These are phyloP conservation scores for Eptatretus atami DNA, from an alignment of 2,797 vertebrate species.

Conservation along the genomic window DNA sequence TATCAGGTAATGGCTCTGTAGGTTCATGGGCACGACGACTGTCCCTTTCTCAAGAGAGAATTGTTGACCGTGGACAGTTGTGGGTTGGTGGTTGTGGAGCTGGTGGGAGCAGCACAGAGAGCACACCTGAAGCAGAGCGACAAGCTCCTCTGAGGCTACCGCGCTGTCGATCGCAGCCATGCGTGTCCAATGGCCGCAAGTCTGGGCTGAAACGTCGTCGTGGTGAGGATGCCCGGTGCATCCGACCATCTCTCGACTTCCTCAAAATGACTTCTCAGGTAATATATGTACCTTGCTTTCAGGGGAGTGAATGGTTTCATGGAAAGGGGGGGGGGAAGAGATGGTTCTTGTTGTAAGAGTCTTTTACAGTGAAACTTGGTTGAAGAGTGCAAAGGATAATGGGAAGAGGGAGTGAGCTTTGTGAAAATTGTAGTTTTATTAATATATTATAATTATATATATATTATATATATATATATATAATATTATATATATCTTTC, in stretches of 20 bases:
- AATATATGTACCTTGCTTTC: neutral
- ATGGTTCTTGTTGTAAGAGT: too few species aligned
- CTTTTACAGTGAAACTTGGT: too few species aligned
- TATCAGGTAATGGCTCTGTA: neutral
- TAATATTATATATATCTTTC: too few species aligned
- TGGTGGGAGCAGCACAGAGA: conserved; percentile 21
- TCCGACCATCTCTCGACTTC: conserved; percentile 25
- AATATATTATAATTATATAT: too few species aligned
- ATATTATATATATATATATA: too few species aligned
- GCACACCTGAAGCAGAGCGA: conserved; percentile 19
- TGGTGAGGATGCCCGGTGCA: conserved; percentile 21
- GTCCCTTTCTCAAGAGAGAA: conserved; percentile 27
- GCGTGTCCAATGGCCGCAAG: conserved; percentile 20
- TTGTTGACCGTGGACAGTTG: conserved; percentile 16
- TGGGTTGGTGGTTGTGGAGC: conserved; percentile 10
- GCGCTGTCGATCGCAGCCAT: conserved; percentile 26
- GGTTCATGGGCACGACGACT: conserved; percentile 15
- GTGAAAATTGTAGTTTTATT: too few species aligned
- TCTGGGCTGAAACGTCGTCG: conserved; percentile 20
- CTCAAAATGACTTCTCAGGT: conserved; percentile 22
- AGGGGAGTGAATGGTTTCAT: neutral
- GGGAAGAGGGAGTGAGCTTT: too few species aligned
- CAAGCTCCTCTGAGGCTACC: conserved; percentile 15
- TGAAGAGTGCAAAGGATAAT: too few species aligned
- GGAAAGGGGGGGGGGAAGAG: conserved; percentile 1